Conservation (phyloP, 37 sponge, comb jelly and placozoan species). For the Ianthella basta region DNA sequence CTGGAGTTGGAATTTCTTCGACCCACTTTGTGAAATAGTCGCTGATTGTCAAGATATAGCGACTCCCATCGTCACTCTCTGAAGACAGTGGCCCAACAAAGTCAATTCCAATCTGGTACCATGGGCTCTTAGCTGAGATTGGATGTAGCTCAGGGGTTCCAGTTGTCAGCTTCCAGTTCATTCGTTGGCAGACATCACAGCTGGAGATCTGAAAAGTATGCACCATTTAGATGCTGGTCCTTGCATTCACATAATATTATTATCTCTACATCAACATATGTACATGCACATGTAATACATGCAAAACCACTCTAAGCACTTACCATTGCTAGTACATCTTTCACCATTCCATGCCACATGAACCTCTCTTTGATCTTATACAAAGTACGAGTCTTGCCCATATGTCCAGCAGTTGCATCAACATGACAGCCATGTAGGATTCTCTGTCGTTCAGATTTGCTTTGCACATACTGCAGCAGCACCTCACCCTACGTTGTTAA, state of each 20-base stretch:
- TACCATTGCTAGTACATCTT: background rate
- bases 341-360: slow-evolving; percentile 40
- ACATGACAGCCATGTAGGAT: slow-evolving; percentile 38
- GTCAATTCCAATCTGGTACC: slow-evolving; percentile 75
- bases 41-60: slow-evolving; percentile 65
- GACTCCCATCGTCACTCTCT: slow-evolving; percentile 30
- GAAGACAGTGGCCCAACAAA: slow-evolving; percentile 61
- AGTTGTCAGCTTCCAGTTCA: slow-evolving; percentile 57
- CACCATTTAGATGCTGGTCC: background rate
- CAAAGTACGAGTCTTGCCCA: slow-evolving; percentile 21
- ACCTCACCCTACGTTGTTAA: background rate
- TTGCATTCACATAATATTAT: background rate
- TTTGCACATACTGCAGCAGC: background rate
- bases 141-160: slow-evolving; percentile 59
- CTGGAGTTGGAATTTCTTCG: slow-evolving; percentile 47
- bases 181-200: slow-evolving; percentile 66
- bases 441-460: background rate
- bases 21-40: slow-evolving; percentile 82
- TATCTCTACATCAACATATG: background rate
- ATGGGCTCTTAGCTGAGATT: slow-evolving; percentile 51
- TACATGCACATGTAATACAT: background rate
- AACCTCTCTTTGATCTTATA: slow-evolving; percentile 21
- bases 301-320: too few relatives aligned
- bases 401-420: slow-evolving; percentile 37
- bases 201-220: slow-evolving; percentile 31